Conservation (phyloP, 2,113 vertebrate genomes). For the Pavo muticus region DNA sequence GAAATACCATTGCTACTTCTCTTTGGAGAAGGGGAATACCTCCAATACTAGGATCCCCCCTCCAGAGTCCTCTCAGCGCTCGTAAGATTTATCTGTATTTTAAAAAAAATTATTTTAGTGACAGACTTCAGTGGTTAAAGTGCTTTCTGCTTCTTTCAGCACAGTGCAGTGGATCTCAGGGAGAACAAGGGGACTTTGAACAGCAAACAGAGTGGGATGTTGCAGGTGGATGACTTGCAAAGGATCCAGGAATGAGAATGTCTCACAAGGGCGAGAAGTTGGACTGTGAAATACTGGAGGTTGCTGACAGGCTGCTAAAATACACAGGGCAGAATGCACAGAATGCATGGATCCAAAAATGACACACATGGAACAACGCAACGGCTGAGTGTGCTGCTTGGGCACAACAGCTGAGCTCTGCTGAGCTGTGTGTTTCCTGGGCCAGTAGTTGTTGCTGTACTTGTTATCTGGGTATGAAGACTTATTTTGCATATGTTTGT, state of each 20-base stretch:
- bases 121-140: not conserved
- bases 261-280: not conserved
- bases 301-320: not conserved
- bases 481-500: not conserved
- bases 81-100: too few species aligned
- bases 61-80: not conserved
- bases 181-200: not conserved
- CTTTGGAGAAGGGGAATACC: not conserved
- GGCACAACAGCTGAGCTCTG: too few species aligned
- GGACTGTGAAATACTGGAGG: not conserved
- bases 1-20: not conserved
- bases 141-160: not conserved
- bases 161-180: not conserved
- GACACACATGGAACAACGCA: rapidly evolving
- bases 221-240: not conserved
- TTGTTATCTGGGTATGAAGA: not conserved
- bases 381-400: rapidly evolving
- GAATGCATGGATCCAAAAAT: not conserved
- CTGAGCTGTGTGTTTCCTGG: rapidly evolving
- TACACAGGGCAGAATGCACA: rapidly evolving
- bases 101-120: not conserved
- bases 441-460: not conserved
- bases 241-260: not conserved
- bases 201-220: rapidly evolving
- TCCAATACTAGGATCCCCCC: not conserved